Evolutionary conservation across 1,140 invertebrate species (phyloP), one percentile per base, ranked within the genome.

Genomic region (Lepidurus couesii): DNA sequence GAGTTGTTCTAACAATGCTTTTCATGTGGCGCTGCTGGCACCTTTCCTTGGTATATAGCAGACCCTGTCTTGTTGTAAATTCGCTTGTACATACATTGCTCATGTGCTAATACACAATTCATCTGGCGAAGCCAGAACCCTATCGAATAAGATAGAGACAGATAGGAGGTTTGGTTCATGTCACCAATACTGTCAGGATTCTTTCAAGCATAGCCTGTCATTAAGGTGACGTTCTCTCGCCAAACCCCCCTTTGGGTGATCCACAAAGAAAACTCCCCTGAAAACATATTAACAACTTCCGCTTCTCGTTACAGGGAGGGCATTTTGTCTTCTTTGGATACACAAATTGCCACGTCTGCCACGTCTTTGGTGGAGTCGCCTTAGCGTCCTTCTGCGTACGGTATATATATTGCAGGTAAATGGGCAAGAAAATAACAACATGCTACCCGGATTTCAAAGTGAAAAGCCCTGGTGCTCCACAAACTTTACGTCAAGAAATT

Each of bases 211-310:
- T 65, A 65, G 53, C 21, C 53, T 65, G 21, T 65, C 53, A 65
- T 65, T 65, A 65, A 65, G 53, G 53, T 65, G 53, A 65, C 53
- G 53, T 65, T 65, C 53, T 65, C 53, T 65, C 21, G 53, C 53
- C 13, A 65, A 16, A 65, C 8, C 53, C 53, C 47, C 53, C 53
- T 65, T 65, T 65, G 53, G 21, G 16, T 65, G 21, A 65, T 7
- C 53, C 53, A 65, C 16, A 9, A 65, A 21, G 21, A 65, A 21
- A n/a, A 65, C 53, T 65, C 53, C 53, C 53, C 53, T 34, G 53
- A 65, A 65, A 65, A 65, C 53, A 65, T 65, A 65, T 65, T 65
- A 65, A 65, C 53, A 65, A 65, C 53, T 65, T 65, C 53, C 53
- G 53, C 53, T 65, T 65, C 16, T 65, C 53, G 53, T 65, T 65